These are phyloP conservation scores for Daubentonia madagascariensis DNA, from an alignment of 2,113 vertebrate species.

Conservation along the genomic window DNA sequence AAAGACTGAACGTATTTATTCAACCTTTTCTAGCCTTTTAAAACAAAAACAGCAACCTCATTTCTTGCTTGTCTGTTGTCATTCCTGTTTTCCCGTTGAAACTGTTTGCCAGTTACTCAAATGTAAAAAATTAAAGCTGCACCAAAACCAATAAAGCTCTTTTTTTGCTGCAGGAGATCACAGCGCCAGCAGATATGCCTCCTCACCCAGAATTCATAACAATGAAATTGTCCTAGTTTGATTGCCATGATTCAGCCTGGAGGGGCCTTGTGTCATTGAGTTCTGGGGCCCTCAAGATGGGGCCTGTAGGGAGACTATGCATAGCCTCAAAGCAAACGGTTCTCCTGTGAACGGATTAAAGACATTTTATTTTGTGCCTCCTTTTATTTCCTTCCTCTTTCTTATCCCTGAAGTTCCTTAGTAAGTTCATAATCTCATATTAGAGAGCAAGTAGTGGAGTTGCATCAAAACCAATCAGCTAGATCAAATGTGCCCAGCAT, in stretches of 20 bases:
- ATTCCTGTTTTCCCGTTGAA: slow-evolving; percentile 61
- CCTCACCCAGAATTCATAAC: slow-evolving; percentile 53
- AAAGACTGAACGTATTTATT: not conserved
- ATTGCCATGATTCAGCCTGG: slow-evolving; percentile 35
- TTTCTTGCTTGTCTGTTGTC: slow-evolving; percentile 55
- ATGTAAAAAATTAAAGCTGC: slow-evolving; percentile 68
- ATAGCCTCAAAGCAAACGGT: not conserved
- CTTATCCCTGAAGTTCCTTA: not conserved
- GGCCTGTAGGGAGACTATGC: not conserved
- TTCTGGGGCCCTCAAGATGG: not conserved
- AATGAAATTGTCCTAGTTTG: slow-evolving; percentile 52
- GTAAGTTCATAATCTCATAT: not conserved
- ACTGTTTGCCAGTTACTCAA: slow-evolving; percentile 69
- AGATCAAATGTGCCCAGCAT: not conserved
- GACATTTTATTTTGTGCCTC: slow-evolving; percentile 17
- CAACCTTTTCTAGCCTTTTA: slow-evolving; percentile 28
- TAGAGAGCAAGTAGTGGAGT: not conserved
- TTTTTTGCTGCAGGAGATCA: slow-evolving; percentile 67
- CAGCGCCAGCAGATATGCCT: slow-evolving; percentile 53
- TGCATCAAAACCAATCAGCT: not conserved
- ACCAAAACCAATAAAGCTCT: slow-evolving; percentile 69
- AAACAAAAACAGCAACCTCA: slow-evolving; percentile 34
- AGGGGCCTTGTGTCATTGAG: not conserved
- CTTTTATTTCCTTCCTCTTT: slow-evolving; percentile 3
- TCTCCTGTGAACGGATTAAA: slow-evolving; percentile 23